Evolutionary conservation across 2,797 vertebrate species (phyloP).

Genomic region (Sorex maritimensis): DNA sequence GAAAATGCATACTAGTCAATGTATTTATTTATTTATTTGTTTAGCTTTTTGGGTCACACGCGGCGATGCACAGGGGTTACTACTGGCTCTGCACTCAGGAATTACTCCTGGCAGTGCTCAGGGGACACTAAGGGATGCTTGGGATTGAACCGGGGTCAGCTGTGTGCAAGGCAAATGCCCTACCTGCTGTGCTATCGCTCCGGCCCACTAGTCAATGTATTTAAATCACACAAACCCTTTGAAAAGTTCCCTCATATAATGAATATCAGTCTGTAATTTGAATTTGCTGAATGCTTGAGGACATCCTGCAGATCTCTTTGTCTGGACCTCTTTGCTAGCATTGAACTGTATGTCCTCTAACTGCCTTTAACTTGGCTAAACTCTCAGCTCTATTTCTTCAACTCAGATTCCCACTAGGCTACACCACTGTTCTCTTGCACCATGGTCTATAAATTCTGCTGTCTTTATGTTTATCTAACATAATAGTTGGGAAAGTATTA

Average conservation of each 20-base stretch:
- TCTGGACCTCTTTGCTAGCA: neutral
- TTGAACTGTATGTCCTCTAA: neutral
- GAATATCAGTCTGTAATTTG: neutral
- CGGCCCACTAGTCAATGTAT: slow-evolving; percentile 3
- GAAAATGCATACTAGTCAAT: neutral
- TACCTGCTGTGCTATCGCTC: too few species aligned
- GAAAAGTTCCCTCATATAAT: neutral
- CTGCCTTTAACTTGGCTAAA: neutral
- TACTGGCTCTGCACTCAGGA: too few species aligned
- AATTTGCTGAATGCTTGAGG: neutral
- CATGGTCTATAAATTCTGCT: neutral
- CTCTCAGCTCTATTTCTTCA: neutral
- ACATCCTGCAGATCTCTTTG: too few species aligned
- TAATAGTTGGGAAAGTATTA: slow-evolving; percentile 10
- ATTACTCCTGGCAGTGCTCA: too few species aligned
- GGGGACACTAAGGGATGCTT: too few species aligned
- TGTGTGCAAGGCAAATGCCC: too few species aligned
- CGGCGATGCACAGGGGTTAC: too few species aligned
- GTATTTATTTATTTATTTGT: neutral
- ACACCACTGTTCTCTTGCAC: neutral
- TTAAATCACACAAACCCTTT: slow-evolving; percentile 33
- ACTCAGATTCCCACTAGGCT: neutral
- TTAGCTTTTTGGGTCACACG: too few species aligned
- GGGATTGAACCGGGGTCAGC: too few species aligned
- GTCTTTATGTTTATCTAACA: neutral